These are phyloP conservation scores for Dendrolimus houi DNA, from an alignment of 2,888 invertebrate genomes.

Conservation along the genomic window DNA sequence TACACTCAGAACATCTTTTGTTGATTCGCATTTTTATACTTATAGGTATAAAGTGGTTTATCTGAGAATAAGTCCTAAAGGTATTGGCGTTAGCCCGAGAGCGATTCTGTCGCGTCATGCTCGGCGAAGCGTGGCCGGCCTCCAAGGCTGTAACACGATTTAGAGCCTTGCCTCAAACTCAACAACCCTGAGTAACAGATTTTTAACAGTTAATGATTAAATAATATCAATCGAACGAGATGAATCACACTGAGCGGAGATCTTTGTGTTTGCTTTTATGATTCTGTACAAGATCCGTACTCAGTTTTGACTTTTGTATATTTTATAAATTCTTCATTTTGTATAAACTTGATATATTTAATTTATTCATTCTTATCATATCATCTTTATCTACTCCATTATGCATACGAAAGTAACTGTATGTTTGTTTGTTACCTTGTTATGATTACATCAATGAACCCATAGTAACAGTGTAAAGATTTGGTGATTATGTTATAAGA, in stretches of 20 bases:
- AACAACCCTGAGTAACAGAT: conserved; percentile 38
- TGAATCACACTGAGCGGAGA: conserved; percentile 5
- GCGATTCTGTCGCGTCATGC: conserved; percentile 53
- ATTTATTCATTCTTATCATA: no score
- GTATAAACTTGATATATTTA: no score
- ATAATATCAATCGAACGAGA: not conserved
- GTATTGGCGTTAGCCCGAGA: conserved; percentile 43
- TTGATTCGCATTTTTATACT: no score
- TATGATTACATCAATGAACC: no score
- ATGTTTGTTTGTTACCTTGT: no score
- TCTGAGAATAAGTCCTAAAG: conserved; percentile 44
- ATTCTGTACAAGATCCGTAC: not conserved
- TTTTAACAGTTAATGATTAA: conserved; percentile 17
- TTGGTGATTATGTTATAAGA: no score
- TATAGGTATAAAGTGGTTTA: not conserved
- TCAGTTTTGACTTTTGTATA: no score
- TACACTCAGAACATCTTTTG: no score
- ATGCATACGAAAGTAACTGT: no score
- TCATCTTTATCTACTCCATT: no score
- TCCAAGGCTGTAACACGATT: conserved; percentile 66
- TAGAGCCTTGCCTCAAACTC: conserved; percentile 39
- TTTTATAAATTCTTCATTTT: no score
- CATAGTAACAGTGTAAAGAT: no score
- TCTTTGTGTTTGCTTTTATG: not conserved
- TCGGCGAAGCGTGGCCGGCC: conserved; percentile 55